Percentiles rank a stretch among this genome's conserved stretches.
Evolutionary conservation across 2,113 vertebrate species (phyloP).

Genomic region (Ptilorrhoa leucosticta): DNA sequence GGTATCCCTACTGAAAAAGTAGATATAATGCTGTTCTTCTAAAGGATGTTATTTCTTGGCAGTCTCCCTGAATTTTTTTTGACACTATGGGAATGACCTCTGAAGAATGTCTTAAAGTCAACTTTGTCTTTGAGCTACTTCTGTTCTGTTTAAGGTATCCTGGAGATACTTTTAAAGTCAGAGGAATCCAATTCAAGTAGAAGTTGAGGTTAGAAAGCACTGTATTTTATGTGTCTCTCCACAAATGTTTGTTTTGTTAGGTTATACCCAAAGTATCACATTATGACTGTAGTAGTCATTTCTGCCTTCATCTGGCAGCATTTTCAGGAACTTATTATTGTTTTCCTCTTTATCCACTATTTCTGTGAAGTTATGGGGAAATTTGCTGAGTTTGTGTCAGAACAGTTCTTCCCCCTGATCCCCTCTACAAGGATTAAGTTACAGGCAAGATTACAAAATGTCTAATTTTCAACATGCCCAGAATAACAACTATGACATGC

Average conservation of each 20-base stretch:
- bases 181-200: neutral
- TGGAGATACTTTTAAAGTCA: neutral
- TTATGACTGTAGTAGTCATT: neutral
- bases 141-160: neutral
- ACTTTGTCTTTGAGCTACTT: neutral
- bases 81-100: neutral
- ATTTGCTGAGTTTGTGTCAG: neutral
- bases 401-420: neutral
- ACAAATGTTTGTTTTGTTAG: neutral
- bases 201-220: neutral
- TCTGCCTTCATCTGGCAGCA: neutral
- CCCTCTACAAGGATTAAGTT: neutral
- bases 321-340: neutral
- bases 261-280: neutral
- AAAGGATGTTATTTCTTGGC: neutral
- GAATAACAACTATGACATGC: neutral
- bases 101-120: conserved; percentile 6
- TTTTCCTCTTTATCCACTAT: neutral
- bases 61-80: neutral
- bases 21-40: neutral
- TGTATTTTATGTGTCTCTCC: neutral
- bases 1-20: neutral
- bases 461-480: neutral
- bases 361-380: neutral
- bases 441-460: neutral